Evolutionary conservation across 2,888 invertebrate species (phyloP), one percentile per base, ranked within the genome.

Genomic region (Cancer borealis): DNA sequence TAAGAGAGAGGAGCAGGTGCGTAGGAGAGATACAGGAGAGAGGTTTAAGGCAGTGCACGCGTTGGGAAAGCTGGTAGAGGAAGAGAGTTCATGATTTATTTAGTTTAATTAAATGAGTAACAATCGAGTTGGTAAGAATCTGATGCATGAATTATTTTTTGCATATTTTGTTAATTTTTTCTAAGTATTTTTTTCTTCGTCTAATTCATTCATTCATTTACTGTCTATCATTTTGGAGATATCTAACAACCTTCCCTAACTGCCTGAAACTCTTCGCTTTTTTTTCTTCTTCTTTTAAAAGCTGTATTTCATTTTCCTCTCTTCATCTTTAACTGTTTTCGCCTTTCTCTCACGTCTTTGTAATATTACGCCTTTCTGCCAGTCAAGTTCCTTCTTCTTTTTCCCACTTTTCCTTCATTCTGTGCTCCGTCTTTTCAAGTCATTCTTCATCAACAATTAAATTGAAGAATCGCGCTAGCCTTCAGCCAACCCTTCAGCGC

Each of bases 371-470:
- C 66, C n/a, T 66, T n/a, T n/a, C 66, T n/a, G 66, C n/a, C 66
- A 21, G 66, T 66, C n/a, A 66, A 66, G 66, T 21, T 12, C 21
- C 17, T 21, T 66, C n/a, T 66, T 66, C n/a, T 66, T n/a, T 66
- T 6, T 66, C 21, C n/a, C 66, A 1, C 1, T n/a, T 66, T 66
- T 66, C n/a, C 66, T 66, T 8, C 66, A 66, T 17, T 21, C 66
- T 66, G n/a, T 2, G 4, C 66, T 21, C 66, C 66, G 17, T 66
- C 66, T 66, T 66, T 66, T 66, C 21, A 66, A 66, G n/a, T 66
- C 66, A 66, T 21, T 66, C 66, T 66, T 66, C 66, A 66, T 66
- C 66, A 66, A 66, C 66, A 66, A 21, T 66, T 66, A 66, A n/a
- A 66, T n/a, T 66, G 66, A 66, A 66, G 66, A 66, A 66, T 66